A percentile compares a stretch with the other conserved stretches of the same genome.
Conservation (phyloP, 2,888 invertebrate species). For the Minunthozetes semirufus region DNA sequence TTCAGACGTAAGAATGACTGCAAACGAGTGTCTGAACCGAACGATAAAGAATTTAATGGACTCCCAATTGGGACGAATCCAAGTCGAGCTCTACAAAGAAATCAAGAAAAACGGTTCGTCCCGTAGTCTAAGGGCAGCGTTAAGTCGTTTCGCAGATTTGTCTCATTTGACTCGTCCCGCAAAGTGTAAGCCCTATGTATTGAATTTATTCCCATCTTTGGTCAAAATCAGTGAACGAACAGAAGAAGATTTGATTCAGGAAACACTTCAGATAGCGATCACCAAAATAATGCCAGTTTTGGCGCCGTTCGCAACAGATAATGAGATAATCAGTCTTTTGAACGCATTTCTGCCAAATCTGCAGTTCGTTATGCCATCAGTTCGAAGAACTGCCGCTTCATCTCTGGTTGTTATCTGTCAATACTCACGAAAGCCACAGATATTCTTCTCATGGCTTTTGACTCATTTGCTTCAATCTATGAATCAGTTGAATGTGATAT, state of each 20-base stretch:
- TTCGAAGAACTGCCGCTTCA: constrained; percentile 71
- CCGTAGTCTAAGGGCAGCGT: constrained; percentile 65
- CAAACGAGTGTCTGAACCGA: constrained; percentile 71
- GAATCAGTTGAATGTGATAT: constrained; percentile 21
- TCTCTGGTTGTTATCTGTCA: constrained; percentile 73
- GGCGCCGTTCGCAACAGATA: constrained; percentile 63
- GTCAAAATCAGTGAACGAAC: constrained; percentile 62
- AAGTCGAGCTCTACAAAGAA: constrained; percentile 72
- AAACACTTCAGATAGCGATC: constrained; percentile 60
- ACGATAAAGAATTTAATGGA: constrained; percentile 60
- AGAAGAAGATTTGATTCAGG: constrained; percentile 63
- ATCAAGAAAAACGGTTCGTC: constrained; percentile 69
- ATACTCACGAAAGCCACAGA: constrained; percentile 63
- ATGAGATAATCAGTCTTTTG: constrained; percentile 63
- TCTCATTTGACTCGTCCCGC: constrained; percentile 66
- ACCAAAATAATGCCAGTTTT: constrained; percentile 61
- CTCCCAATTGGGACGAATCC: constrained; percentile 63
- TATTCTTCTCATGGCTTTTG: constrained; percentile 63
- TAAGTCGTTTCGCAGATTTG: constrained; percentile 68
- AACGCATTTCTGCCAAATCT: constrained; percentile 62
- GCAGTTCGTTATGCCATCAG: constrained; percentile 61
- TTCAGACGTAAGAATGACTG: constrained; percentile 68
- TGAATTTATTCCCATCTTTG: constrained; percentile 66
- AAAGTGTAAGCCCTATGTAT: constrained; percentile 67
- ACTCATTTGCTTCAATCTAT: constrained; percentile 34